Conservation (phyloP, 2,797 vertebrate genomes). For the Danio albolineatus region DNA sequence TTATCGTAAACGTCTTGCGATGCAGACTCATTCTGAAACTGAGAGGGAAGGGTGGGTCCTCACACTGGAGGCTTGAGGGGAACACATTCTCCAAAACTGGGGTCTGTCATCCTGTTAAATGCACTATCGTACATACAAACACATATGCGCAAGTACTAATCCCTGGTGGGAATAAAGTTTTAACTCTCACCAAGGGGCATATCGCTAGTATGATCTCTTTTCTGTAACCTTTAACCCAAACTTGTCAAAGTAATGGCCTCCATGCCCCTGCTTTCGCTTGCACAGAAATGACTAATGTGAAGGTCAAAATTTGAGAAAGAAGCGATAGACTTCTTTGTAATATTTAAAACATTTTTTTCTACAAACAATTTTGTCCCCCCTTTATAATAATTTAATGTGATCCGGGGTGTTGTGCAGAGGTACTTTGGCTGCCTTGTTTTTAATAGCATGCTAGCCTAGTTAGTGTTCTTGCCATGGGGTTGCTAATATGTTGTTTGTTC, state of each 20-base stretch:
- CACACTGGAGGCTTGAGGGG: not conserved
- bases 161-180: conserved; percentile 24
- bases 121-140: not conserved
- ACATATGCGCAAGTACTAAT: conserved; percentile 12
- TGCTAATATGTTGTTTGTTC: too few species aligned
- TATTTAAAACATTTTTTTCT: too few species aligned
- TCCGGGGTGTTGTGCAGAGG: too few species aligned
- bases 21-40: not conserved
- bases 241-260: conserved; percentile 78
- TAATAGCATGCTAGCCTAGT: too few species aligned
- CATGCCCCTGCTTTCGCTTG: conserved; percentile 57
- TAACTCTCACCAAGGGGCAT: conserved; percentile 70
- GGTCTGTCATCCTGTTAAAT: conserved; percentile 17
- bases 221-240: conserved; percentile 74
- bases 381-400: too few species aligned
- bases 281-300: conserved; percentile 17
- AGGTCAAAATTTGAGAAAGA: conserved; percentile 36
- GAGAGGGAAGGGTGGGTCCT: not conserved
- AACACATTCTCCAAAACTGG: conserved; percentile 17
- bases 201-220: conserved; percentile 76
- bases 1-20: not conserved
- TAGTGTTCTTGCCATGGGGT: too few species aligned
- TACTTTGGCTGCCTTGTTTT: too few species aligned
- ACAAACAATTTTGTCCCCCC: too few species aligned
- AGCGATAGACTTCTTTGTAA: too few species aligned